These are phyloP conservation scores for Leptopilina drosophilae DNA, from an alignment of 2,888 invertebrate species.

Conservation along the genomic window DNA sequence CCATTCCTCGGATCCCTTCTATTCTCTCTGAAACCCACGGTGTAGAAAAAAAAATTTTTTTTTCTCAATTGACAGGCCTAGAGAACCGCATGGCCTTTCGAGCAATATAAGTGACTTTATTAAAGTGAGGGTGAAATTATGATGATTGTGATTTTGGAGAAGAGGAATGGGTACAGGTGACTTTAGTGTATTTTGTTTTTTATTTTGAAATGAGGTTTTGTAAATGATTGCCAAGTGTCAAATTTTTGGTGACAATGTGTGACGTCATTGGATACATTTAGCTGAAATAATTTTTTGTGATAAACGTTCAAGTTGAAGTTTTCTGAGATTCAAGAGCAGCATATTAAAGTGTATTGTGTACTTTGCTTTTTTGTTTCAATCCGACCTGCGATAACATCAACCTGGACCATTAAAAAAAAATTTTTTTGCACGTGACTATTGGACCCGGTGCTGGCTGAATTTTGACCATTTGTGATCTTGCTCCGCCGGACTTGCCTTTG, in stretches of 20 bases:
- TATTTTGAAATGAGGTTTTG: background rate
- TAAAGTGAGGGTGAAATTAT: constrained; percentile 15
- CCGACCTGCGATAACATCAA: constrained; percentile 54
- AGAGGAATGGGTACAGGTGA: background rate
- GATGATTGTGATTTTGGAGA: constrained; percentile 20
- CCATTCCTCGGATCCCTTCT: constrained; percentile 3
- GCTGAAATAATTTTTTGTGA: background rate
- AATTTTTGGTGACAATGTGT: too few species aligned
- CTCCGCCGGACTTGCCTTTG: constrained; percentile 39
- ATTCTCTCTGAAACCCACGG: background rate
- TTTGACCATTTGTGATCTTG: constrained; percentile 8
- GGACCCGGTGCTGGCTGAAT: constrained; percentile 38
- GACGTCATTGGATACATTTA: constrained; percentile 24
- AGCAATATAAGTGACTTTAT: background rate
- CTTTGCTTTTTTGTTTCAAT: constrained; percentile 57
- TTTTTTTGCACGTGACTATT: constrained; percentile 46
- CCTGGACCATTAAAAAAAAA: constrained; percentile 46
- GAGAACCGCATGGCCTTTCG: constrained; percentile 1
- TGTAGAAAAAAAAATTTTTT: constrained; percentile 2
- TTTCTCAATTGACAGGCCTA: constrained; percentile 19
- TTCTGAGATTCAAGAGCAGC: background rate
- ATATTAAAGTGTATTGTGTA: constrained; percentile 58
- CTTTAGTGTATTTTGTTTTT: constrained; percentile 6
- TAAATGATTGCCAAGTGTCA: too few species aligned
- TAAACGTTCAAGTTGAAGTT: background rate